Conservation (phyloP, 2,113 vertebrate species). For the Coryphaenoides rupestris region DNA sequence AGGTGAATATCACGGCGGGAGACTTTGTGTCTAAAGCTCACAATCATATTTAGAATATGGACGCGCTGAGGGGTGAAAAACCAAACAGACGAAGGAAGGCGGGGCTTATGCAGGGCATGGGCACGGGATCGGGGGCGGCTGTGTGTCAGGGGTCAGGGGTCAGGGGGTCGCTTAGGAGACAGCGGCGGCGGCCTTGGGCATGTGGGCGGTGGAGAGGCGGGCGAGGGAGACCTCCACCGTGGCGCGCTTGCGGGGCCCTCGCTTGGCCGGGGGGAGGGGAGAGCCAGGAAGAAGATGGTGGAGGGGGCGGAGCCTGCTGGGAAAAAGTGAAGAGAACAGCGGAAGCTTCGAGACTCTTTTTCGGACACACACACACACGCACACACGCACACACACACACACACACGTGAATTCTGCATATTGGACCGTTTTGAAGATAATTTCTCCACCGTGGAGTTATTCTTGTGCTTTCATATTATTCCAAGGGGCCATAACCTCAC, state of each 20-base stretch:
- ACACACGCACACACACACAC: neutral
- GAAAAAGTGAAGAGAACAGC: conserved; percentile 78
- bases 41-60: conserved; percentile 43
- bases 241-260: conserved; percentile 89
- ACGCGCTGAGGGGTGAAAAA: conserved; percentile 12
- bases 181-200: conserved; percentile 78
- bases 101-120: conserved; percentile 14
- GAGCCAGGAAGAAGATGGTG: conserved; percentile 60
- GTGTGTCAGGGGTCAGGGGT: conserved; percentile 24
- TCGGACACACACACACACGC: neutral
- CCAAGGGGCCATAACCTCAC: too few species aligned
- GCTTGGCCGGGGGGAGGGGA: conserved; percentile 81
- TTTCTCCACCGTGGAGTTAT: too few species aligned
- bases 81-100: neutral
- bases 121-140: conserved; percentile 4
- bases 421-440: neutral
- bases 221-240: conserved; percentile 88
- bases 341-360: conserved; percentile 76
- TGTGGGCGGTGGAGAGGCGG: conserved; percentile 84
- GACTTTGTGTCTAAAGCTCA: conserved; percentile 29
- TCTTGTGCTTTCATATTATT: too few species aligned
- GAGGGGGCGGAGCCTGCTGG: conserved; percentile 63
- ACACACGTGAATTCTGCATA: neutral
- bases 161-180: conserved; percentile 80
- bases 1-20: conserved; percentile 27